Base-by-base conservation (phyloP, 2,113 vertebrate species). In the Pica pica region DNA sequence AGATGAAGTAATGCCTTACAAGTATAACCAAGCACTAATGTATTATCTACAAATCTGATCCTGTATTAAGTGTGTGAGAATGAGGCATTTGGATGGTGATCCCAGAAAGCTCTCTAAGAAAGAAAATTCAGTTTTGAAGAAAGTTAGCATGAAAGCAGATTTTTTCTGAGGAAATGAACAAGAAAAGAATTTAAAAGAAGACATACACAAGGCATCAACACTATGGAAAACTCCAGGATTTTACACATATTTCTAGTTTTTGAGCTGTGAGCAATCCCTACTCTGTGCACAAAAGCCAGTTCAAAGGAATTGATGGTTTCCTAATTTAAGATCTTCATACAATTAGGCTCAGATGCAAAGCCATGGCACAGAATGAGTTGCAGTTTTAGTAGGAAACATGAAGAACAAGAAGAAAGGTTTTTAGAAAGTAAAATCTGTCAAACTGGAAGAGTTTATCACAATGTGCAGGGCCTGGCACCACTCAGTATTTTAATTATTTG, bases 1-100 rank as follows among this genome's bases (percentile, higher is more conserved):
- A 86, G 63, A 90, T 39, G 21, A 88, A 69, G 26, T 39, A 90
- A 94, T 76, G 92, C 71, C 67, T 76, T 52, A 53, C 26, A 85
- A 88, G 42, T 61, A 85, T 15, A 83, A 71, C 61, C 55, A 60
- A n/a, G 92, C 88, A 94, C 80, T 91, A 95, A 85, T 49, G 74
- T 39, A 79, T 96, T 90, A 94, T 53, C 82, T 90, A 61, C 49
- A 93, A 88, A 80, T 83, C 90, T 77, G 70, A 93, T 89, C 74
- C 87, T 82, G 71, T 33, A 85, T 70, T 86, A 93, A 80, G 59
- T 4, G 3, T 67, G 83, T 42, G 21, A 86, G 68, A 83, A 91
- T 0, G 2, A 93, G 55, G 50, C 56, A 76, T 61, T 76, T 88
- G 37, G 19, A 42, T 11, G 15, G 35, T 63, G 92, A 83, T 77